phyloP scores from a whole-genome alignment of 2,888 invertebrate genomes.

The Heteropelma amictum region DNA sequence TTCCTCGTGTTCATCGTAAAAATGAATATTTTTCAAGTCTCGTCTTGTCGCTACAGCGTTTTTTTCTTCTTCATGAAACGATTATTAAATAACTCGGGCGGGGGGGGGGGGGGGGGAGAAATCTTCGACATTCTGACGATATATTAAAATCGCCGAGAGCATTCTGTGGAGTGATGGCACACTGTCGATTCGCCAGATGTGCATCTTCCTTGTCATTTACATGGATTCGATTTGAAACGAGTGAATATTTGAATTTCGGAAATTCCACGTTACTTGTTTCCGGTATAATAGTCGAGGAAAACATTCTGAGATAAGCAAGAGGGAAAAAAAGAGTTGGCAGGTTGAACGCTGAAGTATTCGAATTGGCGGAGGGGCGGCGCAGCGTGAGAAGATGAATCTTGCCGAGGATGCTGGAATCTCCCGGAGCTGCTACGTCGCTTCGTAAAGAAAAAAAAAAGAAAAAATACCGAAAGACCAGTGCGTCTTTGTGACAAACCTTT shows the following conservation, averaged over 20 bases:
- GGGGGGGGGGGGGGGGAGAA: too few relatives aligned
- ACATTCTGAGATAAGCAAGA: neutral
- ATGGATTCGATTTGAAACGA: conserved; percentile 17
- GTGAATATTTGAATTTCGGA: conserved; percentile 59
- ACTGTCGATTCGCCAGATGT: neutral
- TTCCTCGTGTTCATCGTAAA: too few relatives aligned
- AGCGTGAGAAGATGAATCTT: neutral
- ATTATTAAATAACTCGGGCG: too few relatives aligned
- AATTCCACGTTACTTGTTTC: conserved; percentile 55
- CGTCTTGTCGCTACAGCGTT: too few relatives aligned
- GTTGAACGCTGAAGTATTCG: neutral
- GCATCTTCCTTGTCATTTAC: neutral
- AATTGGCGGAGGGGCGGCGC: neutral
- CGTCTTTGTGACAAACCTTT: neutral
- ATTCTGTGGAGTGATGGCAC: too few relatives aligned
- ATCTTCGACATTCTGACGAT: too few relatives aligned
- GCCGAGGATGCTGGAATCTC: conserved; percentile 16
- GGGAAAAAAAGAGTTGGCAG: neutral
- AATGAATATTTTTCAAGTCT: too few relatives aligned
- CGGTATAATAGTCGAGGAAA: conserved; percentile 2
- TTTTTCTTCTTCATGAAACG: too few relatives aligned
- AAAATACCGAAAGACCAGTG: neutral
- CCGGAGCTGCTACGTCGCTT: neutral
- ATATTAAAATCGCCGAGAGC: too few relatives aligned
- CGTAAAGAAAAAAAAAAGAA: conserved; percentile 1